A percentile compares a stretch with the other conserved stretches of the same genome.
Conservation (phyloP, 2,113 vertebrate genomes). For the Vireo altiloquus region DNA sequence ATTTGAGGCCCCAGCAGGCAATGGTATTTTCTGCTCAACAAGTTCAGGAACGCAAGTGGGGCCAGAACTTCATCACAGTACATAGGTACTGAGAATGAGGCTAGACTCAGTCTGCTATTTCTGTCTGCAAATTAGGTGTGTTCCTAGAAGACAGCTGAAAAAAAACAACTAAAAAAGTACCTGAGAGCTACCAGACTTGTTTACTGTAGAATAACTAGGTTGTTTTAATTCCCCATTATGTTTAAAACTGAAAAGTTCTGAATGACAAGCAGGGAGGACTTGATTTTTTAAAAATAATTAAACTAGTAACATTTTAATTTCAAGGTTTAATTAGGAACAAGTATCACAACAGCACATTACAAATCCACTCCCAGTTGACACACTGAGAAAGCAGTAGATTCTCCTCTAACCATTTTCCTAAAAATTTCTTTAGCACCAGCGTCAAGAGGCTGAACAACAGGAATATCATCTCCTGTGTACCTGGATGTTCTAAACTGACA, state of each 20-base stretch:
- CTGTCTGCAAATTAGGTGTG: not conserved
- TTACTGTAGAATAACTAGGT: not conserved
- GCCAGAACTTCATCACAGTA: not conserved
- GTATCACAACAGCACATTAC: not conserved
- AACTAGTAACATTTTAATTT: not conserved
- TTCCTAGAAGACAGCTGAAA: not conserved
- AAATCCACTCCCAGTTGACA: not conserved
- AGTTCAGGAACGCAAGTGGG: not conserved
- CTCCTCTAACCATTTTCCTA: not conserved
- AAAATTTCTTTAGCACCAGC: not conserved
- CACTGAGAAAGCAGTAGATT: not conserved
- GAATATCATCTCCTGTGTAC: not conserved
- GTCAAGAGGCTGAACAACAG: not conserved
- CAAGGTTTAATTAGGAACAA: not conserved
- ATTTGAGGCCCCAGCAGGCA: not conserved
- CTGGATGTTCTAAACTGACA: not conserved
- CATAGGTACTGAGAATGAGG: not conserved
- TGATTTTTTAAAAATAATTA: not conserved
- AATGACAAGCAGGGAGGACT: not conserved
- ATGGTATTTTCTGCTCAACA: not conserved
- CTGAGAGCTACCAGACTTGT: not conserved
- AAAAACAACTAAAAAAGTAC: not conserved
- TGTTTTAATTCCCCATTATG: not conserved
- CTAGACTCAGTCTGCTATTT: not conserved
- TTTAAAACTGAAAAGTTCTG: not conserved